Evolutionary conservation across 64 coral and sea anemone species (phyloP).

Genomic region (Catalaphyllia jardinei): DNA sequence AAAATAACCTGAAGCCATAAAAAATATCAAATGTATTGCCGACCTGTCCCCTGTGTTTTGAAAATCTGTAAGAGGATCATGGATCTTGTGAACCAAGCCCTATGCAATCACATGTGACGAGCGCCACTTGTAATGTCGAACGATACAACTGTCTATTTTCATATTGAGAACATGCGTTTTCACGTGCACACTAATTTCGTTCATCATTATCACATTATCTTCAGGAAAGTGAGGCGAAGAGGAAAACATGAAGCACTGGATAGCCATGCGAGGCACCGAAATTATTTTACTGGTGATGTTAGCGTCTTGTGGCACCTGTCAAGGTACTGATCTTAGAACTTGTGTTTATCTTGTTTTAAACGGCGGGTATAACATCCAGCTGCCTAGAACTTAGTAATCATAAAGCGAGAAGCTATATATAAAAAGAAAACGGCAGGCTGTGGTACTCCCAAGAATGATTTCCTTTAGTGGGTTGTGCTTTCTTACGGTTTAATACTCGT

Average conservation of each 20-base stretch:
- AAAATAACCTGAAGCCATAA: neutral
- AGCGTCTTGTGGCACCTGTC: slow-evolving; percentile 20
- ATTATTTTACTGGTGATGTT: slow-evolving; percentile 21
- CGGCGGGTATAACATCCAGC: no score
- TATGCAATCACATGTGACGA: neutral
- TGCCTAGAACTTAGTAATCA: no score
- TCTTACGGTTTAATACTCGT: no score
- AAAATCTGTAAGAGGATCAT: neutral
- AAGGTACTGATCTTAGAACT: neutral
- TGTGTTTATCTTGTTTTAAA: neutral
- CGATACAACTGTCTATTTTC: no score
- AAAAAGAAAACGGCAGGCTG: no score
- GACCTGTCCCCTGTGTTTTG: neutral
- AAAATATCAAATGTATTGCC: neutral
- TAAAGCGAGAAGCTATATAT: no score
- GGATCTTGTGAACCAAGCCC: neutral
- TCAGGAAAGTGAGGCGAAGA: neutral
- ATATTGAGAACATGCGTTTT: no score
- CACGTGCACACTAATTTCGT: neutral
- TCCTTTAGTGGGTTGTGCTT: no score
- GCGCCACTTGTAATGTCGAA: neutral
- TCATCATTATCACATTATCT: neutral
- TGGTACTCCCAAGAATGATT: no score
- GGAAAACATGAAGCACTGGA: neutral
- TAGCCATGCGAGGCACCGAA: neutral